A percentile compares a stretch with the other conserved stretches of the same genome.
These are phyloP conservation scores for Trachymyrmex septentrionalis DNA, from an alignment of 1,140 invertebrate genomes.

Conservation along the genomic window DNA sequence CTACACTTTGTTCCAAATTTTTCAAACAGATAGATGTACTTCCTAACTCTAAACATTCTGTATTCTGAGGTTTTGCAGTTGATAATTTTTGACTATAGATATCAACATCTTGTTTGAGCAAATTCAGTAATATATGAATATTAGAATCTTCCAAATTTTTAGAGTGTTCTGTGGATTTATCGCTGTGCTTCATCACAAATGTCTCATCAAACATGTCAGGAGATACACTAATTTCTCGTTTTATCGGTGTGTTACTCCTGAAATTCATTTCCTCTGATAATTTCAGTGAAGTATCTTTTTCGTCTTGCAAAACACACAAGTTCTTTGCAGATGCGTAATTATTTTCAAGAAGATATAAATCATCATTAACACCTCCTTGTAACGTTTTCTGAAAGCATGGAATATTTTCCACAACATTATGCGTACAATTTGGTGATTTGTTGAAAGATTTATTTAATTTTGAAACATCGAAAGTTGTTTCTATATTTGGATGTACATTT, in stretches of 20 bases:
- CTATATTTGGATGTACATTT: not conserved
- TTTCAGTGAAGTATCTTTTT: not conserved
- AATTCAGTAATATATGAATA: constrained; percentile 57
- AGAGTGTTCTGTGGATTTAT: not conserved
- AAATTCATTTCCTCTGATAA: constrained; percentile 22
- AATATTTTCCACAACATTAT: not conserved
- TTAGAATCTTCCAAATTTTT: constrained; percentile 45
- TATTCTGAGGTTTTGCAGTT: not conserved
- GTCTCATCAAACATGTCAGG: constrained; percentile 73
- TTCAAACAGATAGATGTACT: not conserved
- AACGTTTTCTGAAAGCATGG: not conserved
- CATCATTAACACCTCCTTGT: not conserved
- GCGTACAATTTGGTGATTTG: not conserved
- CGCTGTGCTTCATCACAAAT: not conserved
- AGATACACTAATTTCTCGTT: constrained; percentile 46
- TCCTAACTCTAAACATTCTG: not conserved
- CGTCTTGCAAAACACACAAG: not conserved
- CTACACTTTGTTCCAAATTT: constrained; percentile 17
- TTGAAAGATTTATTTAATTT: constrained; percentile 15
- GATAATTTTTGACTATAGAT: constrained; percentile 22
- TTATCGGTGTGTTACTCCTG: constrained; percentile 8
- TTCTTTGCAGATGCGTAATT: not conserved
- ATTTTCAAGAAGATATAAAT: not conserved
- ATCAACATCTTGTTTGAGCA: constrained; percentile 45
- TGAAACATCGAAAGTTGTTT: constrained; percentile 15